A percentile compares a stretch with the other conserved stretches of the same genome.
These are phyloP conservation scores for Erinaceus europaeus DNA, from an alignment of 2,113 vertebrate species.

Conservation along the genomic window DNA sequence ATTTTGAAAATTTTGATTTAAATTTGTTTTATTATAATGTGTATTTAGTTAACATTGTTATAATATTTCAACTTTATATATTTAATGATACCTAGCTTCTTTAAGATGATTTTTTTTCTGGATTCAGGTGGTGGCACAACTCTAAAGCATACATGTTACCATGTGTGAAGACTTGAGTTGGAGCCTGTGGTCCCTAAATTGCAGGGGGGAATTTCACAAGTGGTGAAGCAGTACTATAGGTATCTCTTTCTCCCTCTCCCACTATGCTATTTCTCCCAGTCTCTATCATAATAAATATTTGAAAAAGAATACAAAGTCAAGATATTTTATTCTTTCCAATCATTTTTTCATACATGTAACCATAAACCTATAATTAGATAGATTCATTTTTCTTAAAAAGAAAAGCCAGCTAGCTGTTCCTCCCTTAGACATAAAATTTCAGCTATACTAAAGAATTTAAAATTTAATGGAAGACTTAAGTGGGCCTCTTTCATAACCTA, in stretches of 20 bases:
- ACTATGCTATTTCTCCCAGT: too few relatives aligned
- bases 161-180: too few relatives aligned
- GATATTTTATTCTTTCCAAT: constrained; percentile 42
- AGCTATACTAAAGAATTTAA: constrained; percentile 34
- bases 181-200: too few relatives aligned
- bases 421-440: constrained; percentile 27
- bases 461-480: background rate
- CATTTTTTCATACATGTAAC: constrained; percentile 12
- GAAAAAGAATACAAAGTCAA: too few relatives aligned
- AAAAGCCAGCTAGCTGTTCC: background rate
- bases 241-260: too few relatives aligned
- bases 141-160: too few relatives aligned
- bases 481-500: background rate
- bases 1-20: constrained; percentile 57
- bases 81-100: constrained; percentile 24
- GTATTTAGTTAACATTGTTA: constrained; percentile 28
- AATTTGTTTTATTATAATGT: constrained; percentile 45
- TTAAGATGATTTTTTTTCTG: constrained; percentile 19
- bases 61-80: constrained; percentile 12
- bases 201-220: too few relatives aligned
- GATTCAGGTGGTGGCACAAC: too few relatives aligned
- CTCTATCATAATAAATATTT: too few relatives aligned
- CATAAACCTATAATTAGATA: constrained; percentile 47
- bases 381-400: background rate
- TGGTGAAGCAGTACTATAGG: too few relatives aligned